Percentiles rank a stretch among this genome's conserved stretches.
phyloP scores from a whole-genome alignment of 2,888 invertebrate genomes.

The Phyllotreta cruciferae region DNA sequence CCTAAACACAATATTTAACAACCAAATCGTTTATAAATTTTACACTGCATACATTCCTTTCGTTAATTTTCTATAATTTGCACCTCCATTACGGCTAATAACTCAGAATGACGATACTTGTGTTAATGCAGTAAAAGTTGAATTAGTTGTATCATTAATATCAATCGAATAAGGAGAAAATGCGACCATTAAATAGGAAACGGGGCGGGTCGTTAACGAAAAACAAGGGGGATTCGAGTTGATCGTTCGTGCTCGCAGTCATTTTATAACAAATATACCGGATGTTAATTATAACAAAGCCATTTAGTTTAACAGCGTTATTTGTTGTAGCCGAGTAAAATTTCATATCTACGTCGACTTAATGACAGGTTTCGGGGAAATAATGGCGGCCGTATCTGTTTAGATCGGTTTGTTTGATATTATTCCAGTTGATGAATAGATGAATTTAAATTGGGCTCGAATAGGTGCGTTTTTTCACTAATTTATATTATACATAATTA shows the following conservation, averaged over 20 bases:
- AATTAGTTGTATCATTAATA: no score
- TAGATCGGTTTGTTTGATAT: conserved; percentile 4
- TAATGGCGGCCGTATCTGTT: conserved; percentile 15
- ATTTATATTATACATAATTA: no score
- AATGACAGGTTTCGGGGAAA: conserved; percentile 18
- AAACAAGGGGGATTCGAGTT: conserved; percentile 2
- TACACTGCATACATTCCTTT: no score
- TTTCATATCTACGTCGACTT: conserved; percentile 4
- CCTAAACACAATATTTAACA: no score
- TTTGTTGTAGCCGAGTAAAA: conserved; percentile 13
- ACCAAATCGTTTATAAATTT: no score
- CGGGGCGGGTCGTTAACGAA: conserved; percentile 5
- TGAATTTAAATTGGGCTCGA: conserved; percentile 16
- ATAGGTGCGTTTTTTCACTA: background rate
- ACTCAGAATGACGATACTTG: no score
- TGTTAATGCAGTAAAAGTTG: no score
- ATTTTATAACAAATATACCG: conserved; percentile 18
- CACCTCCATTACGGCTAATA: no score
- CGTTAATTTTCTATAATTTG: no score
- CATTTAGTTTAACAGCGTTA: conserved; percentile 19
- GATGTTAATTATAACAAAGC: conserved; percentile 24
- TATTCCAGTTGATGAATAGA: conserved; percentile 7
- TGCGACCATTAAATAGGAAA: background rate
- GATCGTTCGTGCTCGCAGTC: conserved; percentile 14
- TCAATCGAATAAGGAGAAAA: no score